Percentiles rank a stretch among this genome's conserved stretches.
Evolutionary conservation across 1,140 invertebrate species (phyloP).

Genomic region (Philopotamus ludificatus): DNA sequence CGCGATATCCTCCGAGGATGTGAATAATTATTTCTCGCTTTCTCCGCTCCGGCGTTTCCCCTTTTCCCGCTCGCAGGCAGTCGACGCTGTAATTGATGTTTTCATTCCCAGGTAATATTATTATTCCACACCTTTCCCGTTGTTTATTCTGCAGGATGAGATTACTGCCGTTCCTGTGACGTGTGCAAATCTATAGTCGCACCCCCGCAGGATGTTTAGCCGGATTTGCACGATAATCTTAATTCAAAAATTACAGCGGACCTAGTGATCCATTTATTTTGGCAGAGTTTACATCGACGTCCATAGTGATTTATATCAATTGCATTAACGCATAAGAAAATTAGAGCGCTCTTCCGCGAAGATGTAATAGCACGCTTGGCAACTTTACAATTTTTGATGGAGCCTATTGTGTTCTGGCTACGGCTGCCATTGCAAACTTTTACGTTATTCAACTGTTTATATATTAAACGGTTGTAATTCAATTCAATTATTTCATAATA

Average conservation of each 20-base stretch:
- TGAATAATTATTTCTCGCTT: slow-evolving; percentile 3
- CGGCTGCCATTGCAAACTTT: no score
- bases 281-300: neutral
- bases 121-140: slow-evolving; percentile 18
- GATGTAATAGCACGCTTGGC: neutral
- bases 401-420: neutral
- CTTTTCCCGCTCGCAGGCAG: neutral
- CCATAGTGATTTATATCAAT: slow-evolving; percentile 13
- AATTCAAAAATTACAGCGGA: neutral
- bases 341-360: no score
- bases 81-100: slow-evolving; percentile 19
- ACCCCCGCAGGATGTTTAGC: neutral
- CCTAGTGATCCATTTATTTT: neutral
- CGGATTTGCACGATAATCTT: neutral
- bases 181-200: neutral
- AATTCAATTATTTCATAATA: no score
- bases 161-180: neutral
- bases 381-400: neutral
- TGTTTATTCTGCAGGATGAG: slow-evolving; percentile 12
- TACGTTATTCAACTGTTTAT: no score
- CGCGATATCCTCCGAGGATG: neutral
- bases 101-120: slow-evolving; percentile 20
- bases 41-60: neutral
- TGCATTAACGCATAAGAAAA: neutral
- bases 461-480: no score